Conservation (phyloP, 2,888 invertebrate genomes). For the Oxytorus armatus region DNA sequence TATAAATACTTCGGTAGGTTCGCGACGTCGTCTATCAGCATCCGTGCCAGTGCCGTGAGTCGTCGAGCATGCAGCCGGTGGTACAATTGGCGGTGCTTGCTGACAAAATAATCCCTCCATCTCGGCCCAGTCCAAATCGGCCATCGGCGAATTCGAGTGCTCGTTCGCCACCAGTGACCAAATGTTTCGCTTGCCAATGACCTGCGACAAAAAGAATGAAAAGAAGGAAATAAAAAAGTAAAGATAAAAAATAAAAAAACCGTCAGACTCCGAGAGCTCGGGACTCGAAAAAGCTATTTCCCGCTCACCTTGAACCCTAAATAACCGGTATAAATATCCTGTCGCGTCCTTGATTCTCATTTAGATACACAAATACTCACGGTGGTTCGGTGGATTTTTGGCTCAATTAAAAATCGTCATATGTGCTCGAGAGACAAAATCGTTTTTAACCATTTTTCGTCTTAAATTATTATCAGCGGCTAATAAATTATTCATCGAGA, state of each 20-base stretch:
- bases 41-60: constrained; percentile 84
- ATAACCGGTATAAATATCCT: constrained; percentile 70
- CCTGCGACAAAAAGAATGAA: constrained; percentile 84
- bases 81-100: constrained; percentile 88
- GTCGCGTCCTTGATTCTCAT: constrained; percentile 67
- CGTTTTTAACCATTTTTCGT: neutral
- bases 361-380: constrained; percentile 53
- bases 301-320: constrained; percentile 68
- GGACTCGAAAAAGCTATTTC: constrained; percentile 64
- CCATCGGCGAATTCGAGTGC: constrained; percentile 93
- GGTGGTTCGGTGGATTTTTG: neutral
- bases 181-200: constrained; percentile 95
- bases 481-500: neutral
- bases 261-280: constrained; percentile 6
- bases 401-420: constrained; percentile 51
- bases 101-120: constrained; percentile 98
- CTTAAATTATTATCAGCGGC: neutral
- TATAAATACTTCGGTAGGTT: constrained; percentile 91
- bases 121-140: constrained; percentile 95
- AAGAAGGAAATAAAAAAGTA: constrained; percentile 3
- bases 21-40: constrained; percentile 90
- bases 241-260: constrained; percentile 27
- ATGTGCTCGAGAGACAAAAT: neutral
- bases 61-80: constrained; percentile 85
- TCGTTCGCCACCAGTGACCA: constrained; percentile 96